phyloP scores from a whole-genome alignment of 1,140 invertebrate species.

The Paralvinella palmiformis region DNA sequence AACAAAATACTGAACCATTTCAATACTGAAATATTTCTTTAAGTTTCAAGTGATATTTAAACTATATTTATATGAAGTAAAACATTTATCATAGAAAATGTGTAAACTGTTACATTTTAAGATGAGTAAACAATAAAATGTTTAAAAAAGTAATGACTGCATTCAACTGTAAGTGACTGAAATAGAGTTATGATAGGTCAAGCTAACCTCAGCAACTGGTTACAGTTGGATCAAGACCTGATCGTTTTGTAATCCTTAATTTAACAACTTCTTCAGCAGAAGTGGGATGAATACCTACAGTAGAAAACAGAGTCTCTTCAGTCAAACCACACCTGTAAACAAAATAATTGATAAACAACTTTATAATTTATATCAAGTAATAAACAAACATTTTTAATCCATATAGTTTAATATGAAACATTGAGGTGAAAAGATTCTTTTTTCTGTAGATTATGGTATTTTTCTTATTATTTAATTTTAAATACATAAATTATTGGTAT shows the following conservation, averaged over 20 bases:
- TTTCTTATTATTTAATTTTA: background rate
- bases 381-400: background rate
- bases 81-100: too few species aligned
- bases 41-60: too few species aligned
- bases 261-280: slow-evolving; percentile 72
- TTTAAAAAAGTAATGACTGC: too few species aligned
- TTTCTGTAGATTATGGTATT: background rate
- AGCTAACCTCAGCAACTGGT: slow-evolving; percentile 63
- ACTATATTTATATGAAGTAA: too few species aligned
- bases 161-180: too few species aligned
- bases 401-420: background rate
- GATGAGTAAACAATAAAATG: too few species aligned
- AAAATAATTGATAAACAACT: background rate
- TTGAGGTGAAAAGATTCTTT: background rate
- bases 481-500: background rate
- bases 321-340: slow-evolving; percentile 63
- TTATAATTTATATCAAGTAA: background rate
- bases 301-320: slow-evolving; percentile 74
- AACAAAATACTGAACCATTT: too few species aligned
- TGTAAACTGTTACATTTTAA: too few species aligned
- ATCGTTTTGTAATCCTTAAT: slow-evolving; percentile 55
- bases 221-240: slow-evolving; percentile 50
- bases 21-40: too few species aligned
- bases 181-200: too few species aligned
- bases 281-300: slow-evolving; percentile 94